phyloP scores from a whole-genome alignment of 2,797 vertebrate genomes.

The Masticophis lateralis region DNA sequence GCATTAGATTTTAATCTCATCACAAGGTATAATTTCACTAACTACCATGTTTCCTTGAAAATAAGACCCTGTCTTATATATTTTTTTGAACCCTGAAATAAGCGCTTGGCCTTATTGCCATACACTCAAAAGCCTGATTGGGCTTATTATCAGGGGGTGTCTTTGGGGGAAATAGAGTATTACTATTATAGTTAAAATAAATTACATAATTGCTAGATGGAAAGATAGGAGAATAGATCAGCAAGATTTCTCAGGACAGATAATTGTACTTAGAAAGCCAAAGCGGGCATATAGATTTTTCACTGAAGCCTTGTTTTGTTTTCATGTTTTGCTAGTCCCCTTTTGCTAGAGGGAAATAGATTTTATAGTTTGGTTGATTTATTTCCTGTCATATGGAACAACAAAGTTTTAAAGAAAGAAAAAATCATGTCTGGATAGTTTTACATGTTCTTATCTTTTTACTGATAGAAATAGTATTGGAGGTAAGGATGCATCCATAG shows the following conservation, averaged over 20 bases:
- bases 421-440: not conserved
- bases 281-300: not conserved
- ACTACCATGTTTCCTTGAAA: not conserved
- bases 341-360: not conserved
- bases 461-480: not conserved
- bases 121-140: too few species aligned
- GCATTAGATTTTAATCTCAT: constrained; percentile 39
- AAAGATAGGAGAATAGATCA: not conserved
- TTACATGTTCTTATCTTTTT: not conserved
- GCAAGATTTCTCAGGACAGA: not conserved
- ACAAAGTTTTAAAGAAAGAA: not conserved
- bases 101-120: too few species aligned
- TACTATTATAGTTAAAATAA: constrained; percentile 18
- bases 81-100: too few species aligned
- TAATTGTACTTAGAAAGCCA: constrained; percentile 12
- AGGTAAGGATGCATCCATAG: not conserved
- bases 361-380: not conserved
- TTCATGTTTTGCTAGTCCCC: not conserved
- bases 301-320: not conserved
- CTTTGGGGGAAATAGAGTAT: not conserved
- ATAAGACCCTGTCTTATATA: too few species aligned
- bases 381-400: not conserved
- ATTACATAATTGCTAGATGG: constrained; percentile 4
- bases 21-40: constrained; percentile 21
- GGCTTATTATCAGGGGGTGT: too few species aligned